Conservation (phyloP, 2,113 vertebrate species). For the Nyctibius bracteatus region DNA sequence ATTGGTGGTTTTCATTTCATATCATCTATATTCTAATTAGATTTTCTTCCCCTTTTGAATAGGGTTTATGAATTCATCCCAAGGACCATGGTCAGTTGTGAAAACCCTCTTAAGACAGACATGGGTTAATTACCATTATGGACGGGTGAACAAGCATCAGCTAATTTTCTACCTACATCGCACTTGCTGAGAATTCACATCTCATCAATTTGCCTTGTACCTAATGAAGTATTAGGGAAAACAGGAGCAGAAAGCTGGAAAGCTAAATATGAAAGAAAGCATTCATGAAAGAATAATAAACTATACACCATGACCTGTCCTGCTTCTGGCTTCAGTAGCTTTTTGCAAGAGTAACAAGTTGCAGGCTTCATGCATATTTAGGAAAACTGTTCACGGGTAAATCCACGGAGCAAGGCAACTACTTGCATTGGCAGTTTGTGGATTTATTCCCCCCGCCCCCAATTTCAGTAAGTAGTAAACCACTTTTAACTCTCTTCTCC, state of each 20-base stretch:
- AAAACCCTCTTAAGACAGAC: not conserved
- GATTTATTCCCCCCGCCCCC: accelerated
- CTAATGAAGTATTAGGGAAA: not conserved
- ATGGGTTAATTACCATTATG: not conserved
- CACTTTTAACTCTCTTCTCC: not conserved
- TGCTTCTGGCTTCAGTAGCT: not conserved
- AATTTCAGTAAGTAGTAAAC: not conserved
- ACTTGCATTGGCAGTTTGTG: not conserved
- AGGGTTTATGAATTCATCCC: not conserved
- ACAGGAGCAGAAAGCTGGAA: not conserved
- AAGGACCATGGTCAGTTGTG: not conserved
- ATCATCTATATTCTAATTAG: not conserved
- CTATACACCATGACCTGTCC: not conserved
- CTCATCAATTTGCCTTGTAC: not conserved
- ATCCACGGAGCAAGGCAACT: not conserved
- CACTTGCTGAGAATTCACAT: not conserved
- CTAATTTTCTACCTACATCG: not conserved
- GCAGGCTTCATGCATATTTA: not conserved
- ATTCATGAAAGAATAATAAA: not conserved
- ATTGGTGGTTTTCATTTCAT: not conserved
- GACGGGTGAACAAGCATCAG: not conserved
- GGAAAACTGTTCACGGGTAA: not conserved
- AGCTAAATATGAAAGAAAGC: not conserved
- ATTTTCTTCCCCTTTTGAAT: not conserved
- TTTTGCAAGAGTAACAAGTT: not conserved